A percentile compares a stretch with the other conserved stretches of the same genome.
Evolutionary conservation across 2,113 vertebrate species (phyloP).

Genomic region (Lathamus discolor): DNA sequence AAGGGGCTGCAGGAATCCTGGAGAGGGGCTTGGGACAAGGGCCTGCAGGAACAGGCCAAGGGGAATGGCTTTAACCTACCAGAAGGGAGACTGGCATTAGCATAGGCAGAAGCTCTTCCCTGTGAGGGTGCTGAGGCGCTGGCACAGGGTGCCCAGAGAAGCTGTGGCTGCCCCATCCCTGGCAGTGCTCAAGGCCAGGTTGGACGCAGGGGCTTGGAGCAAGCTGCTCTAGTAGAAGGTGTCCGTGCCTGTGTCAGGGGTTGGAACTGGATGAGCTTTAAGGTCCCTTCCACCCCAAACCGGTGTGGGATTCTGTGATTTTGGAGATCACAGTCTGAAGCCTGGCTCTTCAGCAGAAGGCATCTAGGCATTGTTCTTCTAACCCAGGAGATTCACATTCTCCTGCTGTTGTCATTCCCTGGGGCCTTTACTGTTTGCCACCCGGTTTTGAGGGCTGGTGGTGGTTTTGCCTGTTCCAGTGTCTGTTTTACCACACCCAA

Average conservation of each 20-base stretch:
- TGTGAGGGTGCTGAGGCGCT: no score
- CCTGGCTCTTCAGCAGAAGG: neutral
- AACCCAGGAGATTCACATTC: neutral
- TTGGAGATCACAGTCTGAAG: neutral
- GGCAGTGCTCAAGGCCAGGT: no score
- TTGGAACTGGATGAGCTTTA: neutral
- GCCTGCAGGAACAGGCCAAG: no score
- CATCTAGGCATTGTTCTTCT: neutral
- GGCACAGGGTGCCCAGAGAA: no score
- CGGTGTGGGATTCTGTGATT: neutral
- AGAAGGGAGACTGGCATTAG: no score
- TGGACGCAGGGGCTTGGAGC: no score
- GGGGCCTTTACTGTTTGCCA: neutral
- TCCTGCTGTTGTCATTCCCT: neutral
- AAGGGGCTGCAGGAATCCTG: no score
- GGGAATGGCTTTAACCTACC: no score
- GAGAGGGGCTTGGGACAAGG: no score
- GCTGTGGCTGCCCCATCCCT: no score
- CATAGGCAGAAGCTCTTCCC: no score
- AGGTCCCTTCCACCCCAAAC: neutral
- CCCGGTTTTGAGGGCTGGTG: rapidly evolving
- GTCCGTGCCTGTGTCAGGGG: neutral
- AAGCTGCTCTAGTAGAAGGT: neutral
- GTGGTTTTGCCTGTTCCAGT: neutral
- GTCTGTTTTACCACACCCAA: neutral